Conservation (phyloP, 2,888 invertebrate species). For the Ephialtes manifestator region DNA sequence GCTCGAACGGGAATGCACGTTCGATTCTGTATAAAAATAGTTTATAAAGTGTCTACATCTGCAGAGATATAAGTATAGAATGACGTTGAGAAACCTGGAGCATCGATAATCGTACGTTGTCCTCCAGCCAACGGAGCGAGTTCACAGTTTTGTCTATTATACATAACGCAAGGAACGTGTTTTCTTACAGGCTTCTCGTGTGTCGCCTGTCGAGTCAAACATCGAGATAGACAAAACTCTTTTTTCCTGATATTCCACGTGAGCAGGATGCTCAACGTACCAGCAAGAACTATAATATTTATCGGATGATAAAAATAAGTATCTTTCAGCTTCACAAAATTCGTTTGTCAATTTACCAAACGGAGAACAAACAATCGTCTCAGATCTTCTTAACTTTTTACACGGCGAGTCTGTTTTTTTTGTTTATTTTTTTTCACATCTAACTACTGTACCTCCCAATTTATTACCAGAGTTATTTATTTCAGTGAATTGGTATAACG, state of each 20-base stretch:
- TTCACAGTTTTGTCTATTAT: slow-evolving; percentile 35
- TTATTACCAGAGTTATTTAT: background rate
- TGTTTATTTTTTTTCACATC: too few species aligned
- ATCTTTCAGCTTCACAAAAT: background rate
- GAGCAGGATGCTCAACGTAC: background rate
- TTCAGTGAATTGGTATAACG: background rate
- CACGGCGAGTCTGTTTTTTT: too few species aligned
- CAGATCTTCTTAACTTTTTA: too few species aligned
- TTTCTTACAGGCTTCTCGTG: slow-evolving; percentile 2
- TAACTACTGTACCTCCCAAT: background rate
- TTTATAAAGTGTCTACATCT: slow-evolving; percentile 15
- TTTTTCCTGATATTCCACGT: background rate
- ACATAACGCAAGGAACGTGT: background rate
- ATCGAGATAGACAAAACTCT: background rate
- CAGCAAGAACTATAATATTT: background rate
- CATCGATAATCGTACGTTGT: slow-evolving; percentile 53
- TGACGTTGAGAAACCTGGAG: slow-evolving; percentile 12
- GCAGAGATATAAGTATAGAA: slow-evolving; percentile 3
- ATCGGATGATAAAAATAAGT: background rate
- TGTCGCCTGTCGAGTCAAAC: background rate
- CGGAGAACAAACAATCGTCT: background rate
- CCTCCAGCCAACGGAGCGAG: slow-evolving; percentile 59
- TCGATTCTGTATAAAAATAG: background rate
- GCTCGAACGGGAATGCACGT: slow-evolving; percentile 28
- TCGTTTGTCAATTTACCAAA: background rate